Evolutionary conservation across 2,797 vertebrate species (phyloP).

Genomic region (Sebastes ruberrimus): DNA sequence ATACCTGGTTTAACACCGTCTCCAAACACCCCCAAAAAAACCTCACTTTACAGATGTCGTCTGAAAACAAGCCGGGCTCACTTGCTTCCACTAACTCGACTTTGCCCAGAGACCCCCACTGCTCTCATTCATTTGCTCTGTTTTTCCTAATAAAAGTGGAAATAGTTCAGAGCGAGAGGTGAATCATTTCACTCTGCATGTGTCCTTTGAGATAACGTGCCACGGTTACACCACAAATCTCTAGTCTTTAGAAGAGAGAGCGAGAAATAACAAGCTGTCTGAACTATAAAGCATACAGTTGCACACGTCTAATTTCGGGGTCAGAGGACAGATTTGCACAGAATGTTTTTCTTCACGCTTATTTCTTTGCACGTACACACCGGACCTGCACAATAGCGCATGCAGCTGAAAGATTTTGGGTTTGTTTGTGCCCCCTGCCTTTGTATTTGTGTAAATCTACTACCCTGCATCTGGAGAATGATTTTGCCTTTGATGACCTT

Average conservation of each 20-base stretch:
- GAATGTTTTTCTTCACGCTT: slow-evolving; percentile 19
- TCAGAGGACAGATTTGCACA: slow-evolving; percentile 34
- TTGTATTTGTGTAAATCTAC: slow-evolving; percentile 4
- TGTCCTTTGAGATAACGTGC: slow-evolving; percentile 72
- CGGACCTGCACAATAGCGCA: not conserved
- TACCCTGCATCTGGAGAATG: slow-evolving; percentile 11
- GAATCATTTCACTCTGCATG: slow-evolving; percentile 70
- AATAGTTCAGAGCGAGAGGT: slow-evolving; percentile 56
- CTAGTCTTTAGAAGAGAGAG: slow-evolving; percentile 46
- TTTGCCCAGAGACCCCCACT: slow-evolving; percentile 16
- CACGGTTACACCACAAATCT: slow-evolving; percentile 53
- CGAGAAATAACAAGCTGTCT: slow-evolving; percentile 54
- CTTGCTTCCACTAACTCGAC: slow-evolving; percentile 25
- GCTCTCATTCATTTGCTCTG: slow-evolving; percentile 24
- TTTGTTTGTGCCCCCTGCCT: slow-evolving; percentile 19
- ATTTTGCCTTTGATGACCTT: slow-evolving; percentile 62
- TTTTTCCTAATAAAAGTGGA: slow-evolving; percentile 49
- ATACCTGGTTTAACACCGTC: slow-evolving; percentile 18
- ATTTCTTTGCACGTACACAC: slow-evolving; percentile 9
- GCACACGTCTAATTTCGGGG: slow-evolving; percentile 55
- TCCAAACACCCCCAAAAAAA: slow-evolving; percentile 11
- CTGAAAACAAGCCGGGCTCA: slow-evolving; percentile 2
- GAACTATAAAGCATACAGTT: slow-evolving; percentile 41
- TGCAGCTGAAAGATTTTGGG: slow-evolving; percentile 2
- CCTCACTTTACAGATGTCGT: not conserved